Conservation (phyloP, 2,113 vertebrate species). For the Pachypanchax playfairii region DNA sequence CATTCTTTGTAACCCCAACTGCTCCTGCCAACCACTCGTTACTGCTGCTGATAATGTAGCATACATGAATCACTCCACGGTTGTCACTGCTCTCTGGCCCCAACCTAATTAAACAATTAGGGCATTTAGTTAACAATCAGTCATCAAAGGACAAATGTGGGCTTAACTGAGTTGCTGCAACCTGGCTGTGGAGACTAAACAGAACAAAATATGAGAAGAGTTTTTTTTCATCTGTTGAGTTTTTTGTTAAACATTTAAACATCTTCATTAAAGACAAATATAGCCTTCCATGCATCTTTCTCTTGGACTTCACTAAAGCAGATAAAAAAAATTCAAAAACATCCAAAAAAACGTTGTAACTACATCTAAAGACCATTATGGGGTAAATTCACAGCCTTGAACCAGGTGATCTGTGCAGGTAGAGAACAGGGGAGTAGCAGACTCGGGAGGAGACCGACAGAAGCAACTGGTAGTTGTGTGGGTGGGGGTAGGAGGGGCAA, state of each 20-base stretch:
- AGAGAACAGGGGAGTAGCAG: conserved; percentile 48
- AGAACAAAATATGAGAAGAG: conserved; percentile 1
- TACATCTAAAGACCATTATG: conserved; percentile 29
- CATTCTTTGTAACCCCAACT: conserved; percentile 46
- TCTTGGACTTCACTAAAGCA: not conserved
- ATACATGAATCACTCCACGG: conserved; percentile 73
- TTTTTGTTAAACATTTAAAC: no score
- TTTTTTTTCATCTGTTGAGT: not conserved
- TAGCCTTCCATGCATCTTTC: not conserved
- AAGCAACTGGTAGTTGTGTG: conserved; percentile 31
- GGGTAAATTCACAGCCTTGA: conserved; percentile 33
- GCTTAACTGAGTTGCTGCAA: conserved; percentile 37
- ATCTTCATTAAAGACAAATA: no score
- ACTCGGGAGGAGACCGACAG: conserved; percentile 44
- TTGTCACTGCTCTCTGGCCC: conserved; percentile 67
- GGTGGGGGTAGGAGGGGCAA: conserved; percentile 25
- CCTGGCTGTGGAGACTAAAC: not conserved
- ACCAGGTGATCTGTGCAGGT: conserved; percentile 50
- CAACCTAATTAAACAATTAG: conserved; percentile 79
- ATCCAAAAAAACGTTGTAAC: no score
- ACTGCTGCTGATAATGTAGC: conserved; percentile 62
- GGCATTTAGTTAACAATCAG: conserved; percentile 71
- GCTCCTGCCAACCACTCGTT: conserved; percentile 54
- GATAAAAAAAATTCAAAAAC: no score
- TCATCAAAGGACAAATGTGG: conserved; percentile 64